phyloP scores from a whole-genome alignment of 2,113 vertebrate genomes.

The Hoplias malabaricus region DNA sequence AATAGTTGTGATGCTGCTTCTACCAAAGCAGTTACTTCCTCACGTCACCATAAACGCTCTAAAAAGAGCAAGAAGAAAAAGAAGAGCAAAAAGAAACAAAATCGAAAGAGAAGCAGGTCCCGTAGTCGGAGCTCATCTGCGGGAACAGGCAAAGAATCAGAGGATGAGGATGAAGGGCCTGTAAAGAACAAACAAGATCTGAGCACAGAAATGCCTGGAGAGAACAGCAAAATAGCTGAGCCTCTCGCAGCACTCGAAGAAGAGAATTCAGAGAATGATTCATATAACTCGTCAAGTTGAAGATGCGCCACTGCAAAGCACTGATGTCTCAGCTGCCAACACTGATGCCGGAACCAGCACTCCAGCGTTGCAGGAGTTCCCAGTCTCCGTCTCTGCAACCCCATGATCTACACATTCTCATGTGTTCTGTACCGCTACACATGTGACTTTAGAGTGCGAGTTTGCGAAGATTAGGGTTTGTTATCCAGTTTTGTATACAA shows the following conservation, averaged over 20 bases:
- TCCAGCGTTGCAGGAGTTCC: neutral
- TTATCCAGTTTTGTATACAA: neutral
- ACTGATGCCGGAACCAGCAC: neutral
- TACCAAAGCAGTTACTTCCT: conserved; percentile 13
- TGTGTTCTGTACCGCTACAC: too few species aligned
- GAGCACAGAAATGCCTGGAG: neutral
- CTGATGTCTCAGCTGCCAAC: neutral
- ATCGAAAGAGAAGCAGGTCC: conserved; percentile 50
- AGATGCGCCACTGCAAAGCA: neutral
- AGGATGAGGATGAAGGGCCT: conserved; percentile 15
- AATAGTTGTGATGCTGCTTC: conserved; percentile 28
- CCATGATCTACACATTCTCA: too few species aligned
- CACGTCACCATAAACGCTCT: conserved; percentile 63
- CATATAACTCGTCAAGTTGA: neutral
- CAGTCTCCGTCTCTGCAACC: too few species aligned
- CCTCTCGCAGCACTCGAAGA: neutral
- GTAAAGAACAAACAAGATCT: neutral
- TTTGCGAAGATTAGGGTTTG: neutral
- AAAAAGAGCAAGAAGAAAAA: conserved; percentile 77
- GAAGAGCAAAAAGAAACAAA: conserved; percentile 74
- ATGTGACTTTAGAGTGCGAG: too few species aligned
- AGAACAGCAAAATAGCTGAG: neutral
- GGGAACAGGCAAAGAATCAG: conserved; percentile 59
- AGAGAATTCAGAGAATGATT: neutral
- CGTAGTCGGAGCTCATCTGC: conserved; percentile 56